Evolutionary conservation across 53 echinoderm and acorn worm species (phyloP), one percentile per base, ranked within the genome.

Genomic region (Apostichopus leukothele): DNA sequence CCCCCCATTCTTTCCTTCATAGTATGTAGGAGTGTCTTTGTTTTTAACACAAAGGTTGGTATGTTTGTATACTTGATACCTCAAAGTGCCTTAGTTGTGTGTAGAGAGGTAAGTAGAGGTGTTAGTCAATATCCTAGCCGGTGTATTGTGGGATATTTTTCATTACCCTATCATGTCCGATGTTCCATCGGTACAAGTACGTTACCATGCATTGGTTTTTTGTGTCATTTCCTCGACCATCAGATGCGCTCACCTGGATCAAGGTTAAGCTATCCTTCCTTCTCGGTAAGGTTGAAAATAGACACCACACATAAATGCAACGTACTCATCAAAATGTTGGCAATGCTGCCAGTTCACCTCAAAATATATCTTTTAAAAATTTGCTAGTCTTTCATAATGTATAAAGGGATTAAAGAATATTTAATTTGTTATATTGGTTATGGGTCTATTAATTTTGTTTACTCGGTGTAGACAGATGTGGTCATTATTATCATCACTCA

Each of bases 251-350:
- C 18, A 18, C 71, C 71, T 71, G 71, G 71, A 71, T 71, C 71
- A 71, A 71, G 71, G 71, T n/a, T 71, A 71, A 71, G 71, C 71
- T 71, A 71, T 71, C 71, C 71, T 71, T 16, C 71, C 20, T 6
- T 71, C n/a, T 71, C 71, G 71, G 71, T 71, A 71, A 71, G 71
- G 71, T n/a, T 71, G 6, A 71, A 19, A 39, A 16, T 0, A 63
- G 63, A 63, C 11, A 63, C 63, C 11, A 63, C 11, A 63, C 5
- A 63, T 14, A 63, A 63, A 63, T 13, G 12, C 63, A 63, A 63
- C 13, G 12, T 63, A 63, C 16, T 63, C 63, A 71, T 18, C 14
- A 6, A 71, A 71, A 18, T 6, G 13, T 18, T 6, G 20, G 16
- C 14, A 71, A 71, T 71, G 71, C 71, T 71, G 71, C 71, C 2